Base-by-base conservation (phyloP, 2,797 vertebrate genomes). In the Paguma larvata region DNA sequence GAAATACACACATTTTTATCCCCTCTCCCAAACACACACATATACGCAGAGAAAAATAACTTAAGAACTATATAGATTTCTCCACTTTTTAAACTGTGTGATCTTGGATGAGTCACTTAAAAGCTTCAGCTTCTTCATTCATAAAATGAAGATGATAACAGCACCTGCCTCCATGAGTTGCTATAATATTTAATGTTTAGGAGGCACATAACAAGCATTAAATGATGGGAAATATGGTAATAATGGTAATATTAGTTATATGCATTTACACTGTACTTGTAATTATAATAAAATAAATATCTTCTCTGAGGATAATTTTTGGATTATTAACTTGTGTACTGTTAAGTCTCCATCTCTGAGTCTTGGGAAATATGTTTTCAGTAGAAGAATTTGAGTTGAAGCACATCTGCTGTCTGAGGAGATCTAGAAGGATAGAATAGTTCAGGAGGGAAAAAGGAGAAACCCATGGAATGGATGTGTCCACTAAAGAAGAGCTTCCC, bases 211-310 rank as follows among this genome's bases (percentile, higher is more conserved):
- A 38, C 73, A 77, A 63, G 1, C 15, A 27, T 27, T 19, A 79
- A 85, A 32, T 80, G 6, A 59, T 41, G 44, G 8, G 11, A 85
- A 85, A 77, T 48, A 63, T 56, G 25, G 56, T 72, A 63, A 84
- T 38, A 41, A n/a, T 73, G 30, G 16, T 70, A 19, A 78, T 14
- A 32, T 67, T 53, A 38, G 34, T 38, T 68, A 88, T 2, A 21
- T 84, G 46, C 0, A 77, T 89, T 73, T 85, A 18, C 8, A 56
- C 11, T 77, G 2, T 72, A 62, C 41, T 83, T 87, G 9, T 67
- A 73, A 93, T 88, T 63, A 77, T 70, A 67, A 32, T 48, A 72
- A 77, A 95, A 34, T 78, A 59, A 82, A 87, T 51, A 53, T 85
- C n/a, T 70, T 86, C 25, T 48, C 10, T 32, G 11, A 85, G 6